Base-by-base conservation (phyloP, 2,888 invertebrate genomes). In the Cotesia congregata region DNA sequence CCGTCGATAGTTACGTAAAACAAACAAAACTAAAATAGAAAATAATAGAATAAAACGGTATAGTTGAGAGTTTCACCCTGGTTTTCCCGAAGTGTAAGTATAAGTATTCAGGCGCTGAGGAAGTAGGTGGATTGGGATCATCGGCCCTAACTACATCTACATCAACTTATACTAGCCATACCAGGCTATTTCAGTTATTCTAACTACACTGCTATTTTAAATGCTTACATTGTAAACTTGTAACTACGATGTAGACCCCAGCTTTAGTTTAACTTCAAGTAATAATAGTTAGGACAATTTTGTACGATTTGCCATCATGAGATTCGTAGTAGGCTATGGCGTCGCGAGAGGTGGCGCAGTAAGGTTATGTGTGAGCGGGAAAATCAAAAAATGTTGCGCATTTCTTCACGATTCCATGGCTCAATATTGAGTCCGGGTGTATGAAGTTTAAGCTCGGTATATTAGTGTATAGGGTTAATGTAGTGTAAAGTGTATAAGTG, bases 101-200 rank as follows among this genome's bases (percentile, higher is more conserved):
- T 12, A 50, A 50, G 12, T 12, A 50, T 50, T 12, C 12, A 50
- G 12, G 7, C 12, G 50, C 2, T 50, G 85, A 85, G 86, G 86
- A 86, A 86, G 86, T 86, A 84, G 82, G 82, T 79, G 80, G 64
- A 75, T 74, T 76, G 86, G 79, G 86, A 86, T 86, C 86, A 85
- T 86, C 86, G 86, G 86, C 86, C 86, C 85, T 86, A 84, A 79
- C 60, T 50, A 12, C 64, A 59, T 60, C 84, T 86, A 86, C 86
- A 86, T 86, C 86, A 86, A 86, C 85, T 86, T 86, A 86, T 86
- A 86, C 86, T 86, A 86, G 86, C 85, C 85, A 86, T 86, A 86
- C 85, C 83, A 84, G 85, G 83, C 83, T 82, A 82, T 67, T 82
- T 85, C 83, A 83, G 85, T 86, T 86, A 86, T 86, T 86, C 86